These are phyloP conservation scores for Notolepis coatsorum DNA, from an alignment of 2,797 vertebrate species.

Conservation along the genomic window DNA sequence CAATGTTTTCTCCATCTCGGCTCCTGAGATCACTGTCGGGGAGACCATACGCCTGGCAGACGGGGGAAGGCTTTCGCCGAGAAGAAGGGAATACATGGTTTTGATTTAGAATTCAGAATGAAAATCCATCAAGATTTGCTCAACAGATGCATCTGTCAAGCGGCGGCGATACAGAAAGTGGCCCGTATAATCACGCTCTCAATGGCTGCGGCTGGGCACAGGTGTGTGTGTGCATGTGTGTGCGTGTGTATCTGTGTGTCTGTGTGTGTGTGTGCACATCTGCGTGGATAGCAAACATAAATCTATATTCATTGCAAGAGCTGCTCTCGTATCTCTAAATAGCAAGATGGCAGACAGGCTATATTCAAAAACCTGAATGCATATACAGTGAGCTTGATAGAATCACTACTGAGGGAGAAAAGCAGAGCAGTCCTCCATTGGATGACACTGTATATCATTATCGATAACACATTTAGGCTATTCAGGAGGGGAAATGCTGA, in stretches of 20 bases:
- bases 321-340: constrained; percentile 44
- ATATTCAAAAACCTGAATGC: constrained; percentile 30
- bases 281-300: constrained; percentile 45
- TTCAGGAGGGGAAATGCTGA: background rate
- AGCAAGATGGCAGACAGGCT: constrained; percentile 32
- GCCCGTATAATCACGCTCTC: constrained; percentile 72
- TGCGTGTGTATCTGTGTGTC: constrained; percentile 27
- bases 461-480: constrained; percentile 11
- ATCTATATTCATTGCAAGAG: constrained; percentile 78
- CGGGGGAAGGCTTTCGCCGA: constrained; percentile 47
- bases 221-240: constrained; percentile 8
- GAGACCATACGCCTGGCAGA: constrained; percentile 28
- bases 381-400: background rate
- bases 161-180: constrained; percentile 66
- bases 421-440: constrained; percentile 5
- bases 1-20: constrained; percentile 59
- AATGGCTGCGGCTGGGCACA: constrained; percentile 51
- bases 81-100: constrained; percentile 59
- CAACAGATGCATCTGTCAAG: constrained; percentile 81
- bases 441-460: constrained; percentile 17
- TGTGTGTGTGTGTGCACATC: constrained; percentile 33
- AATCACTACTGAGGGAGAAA: background rate
- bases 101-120: constrained; percentile 74
- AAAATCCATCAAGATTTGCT: constrained; percentile 84
- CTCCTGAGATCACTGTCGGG: constrained; percentile 64